phyloP scores from a whole-genome alignment of 1,140 invertebrate species.

The Drosophila persimilis region DNA sequence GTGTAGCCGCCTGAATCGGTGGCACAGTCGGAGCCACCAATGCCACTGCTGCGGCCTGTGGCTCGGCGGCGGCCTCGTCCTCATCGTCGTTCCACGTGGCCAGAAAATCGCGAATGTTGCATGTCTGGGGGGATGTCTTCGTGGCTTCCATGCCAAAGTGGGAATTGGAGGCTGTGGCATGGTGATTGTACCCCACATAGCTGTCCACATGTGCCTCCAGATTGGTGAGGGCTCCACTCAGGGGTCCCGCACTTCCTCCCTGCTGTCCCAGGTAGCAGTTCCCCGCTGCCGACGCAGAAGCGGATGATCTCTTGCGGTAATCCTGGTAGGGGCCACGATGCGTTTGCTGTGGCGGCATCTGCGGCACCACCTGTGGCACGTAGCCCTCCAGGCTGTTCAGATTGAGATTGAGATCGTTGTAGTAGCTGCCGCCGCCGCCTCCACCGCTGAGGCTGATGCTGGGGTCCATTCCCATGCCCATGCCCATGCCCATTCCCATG shows the following conservation, averaged over 20 bases:
- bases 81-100: slow-evolving; percentile 82
- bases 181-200: slow-evolving; percentile 59
- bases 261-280: slow-evolving; percentile 58
- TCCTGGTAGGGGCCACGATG: slow-evolving; percentile 39
- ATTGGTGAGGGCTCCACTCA: slow-evolving; percentile 24
- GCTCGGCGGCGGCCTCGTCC: slow-evolving; percentile 33
- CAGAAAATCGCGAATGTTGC: slow-evolving; percentile 77
- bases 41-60: slow-evolving; percentile 34
- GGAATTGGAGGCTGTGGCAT: slow-evolving; percentile 27
- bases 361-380: slow-evolving; percentile 17
- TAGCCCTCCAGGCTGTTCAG: slow-evolving; percentile 55
- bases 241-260: slow-evolving; percentile 14
- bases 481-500: slow-evolving; percentile 49
- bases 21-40: slow-evolving; percentile 48
- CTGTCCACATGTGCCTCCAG: slow-evolving; percentile 63
- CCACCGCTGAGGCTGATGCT: slow-evolving; percentile 5
- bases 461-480: slow-evolving; percentile 39
- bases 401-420: slow-evolving; percentile 73
- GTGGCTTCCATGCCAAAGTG: neutral
- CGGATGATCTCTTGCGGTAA: slow-evolving; percentile 58
- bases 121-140: slow-evolving; percentile 46
- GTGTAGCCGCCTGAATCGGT: neutral
- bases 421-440: slow-evolving; percentile 49
- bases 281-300: neutral
- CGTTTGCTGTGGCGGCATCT: slow-evolving; percentile 39